Evolutionary conservation across 2,113 vertebrate genomes (phyloP).

Genomic region (Trichechus manatus): DNA sequence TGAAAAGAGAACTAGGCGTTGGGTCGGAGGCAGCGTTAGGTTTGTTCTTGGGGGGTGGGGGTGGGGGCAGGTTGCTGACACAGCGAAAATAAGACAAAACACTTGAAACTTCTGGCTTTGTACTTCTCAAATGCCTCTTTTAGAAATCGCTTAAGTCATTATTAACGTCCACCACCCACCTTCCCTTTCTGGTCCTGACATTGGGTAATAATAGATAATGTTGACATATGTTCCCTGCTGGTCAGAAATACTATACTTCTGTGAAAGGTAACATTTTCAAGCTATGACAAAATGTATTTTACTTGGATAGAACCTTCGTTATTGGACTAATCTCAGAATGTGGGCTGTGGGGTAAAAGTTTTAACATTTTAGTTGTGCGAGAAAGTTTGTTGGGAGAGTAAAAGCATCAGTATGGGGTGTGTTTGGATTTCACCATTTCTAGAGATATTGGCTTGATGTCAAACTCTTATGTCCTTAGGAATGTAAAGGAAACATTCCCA

Average conservation of each 20-base stretch:
- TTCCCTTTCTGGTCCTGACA: slow-evolving; percentile 93
- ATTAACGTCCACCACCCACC: slow-evolving; percentile 94
- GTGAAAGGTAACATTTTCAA: slow-evolving; percentile 97
- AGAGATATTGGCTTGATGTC: slow-evolving; percentile 89
- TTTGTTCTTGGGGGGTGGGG: slow-evolving; percentile 86
- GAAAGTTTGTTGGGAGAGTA: slow-evolving; percentile 92
- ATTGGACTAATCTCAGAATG: slow-evolving; percentile 94
- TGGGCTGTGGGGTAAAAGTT: slow-evolving; percentile 93
- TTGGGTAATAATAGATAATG: slow-evolving; percentile 95
- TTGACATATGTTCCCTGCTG: slow-evolving; percentile 97
- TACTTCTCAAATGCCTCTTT: slow-evolving; percentile 93
- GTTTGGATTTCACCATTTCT: slow-evolving; percentile 90
- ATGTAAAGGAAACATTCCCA: slow-evolving; percentile 91
- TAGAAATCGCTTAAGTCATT: slow-evolving; percentile 92
- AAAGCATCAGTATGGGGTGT: slow-evolving; percentile 90
- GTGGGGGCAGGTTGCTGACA: slow-evolving; percentile 92
- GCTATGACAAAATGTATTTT: slow-evolving; percentile 99
- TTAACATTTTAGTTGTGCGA: slow-evolving; percentile 91
- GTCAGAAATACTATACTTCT: slow-evolving; percentile 96
- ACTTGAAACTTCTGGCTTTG: slow-evolving; percentile 92
- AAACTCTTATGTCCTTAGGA: slow-evolving; percentile 89
- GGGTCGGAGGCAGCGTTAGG: slow-evolving; percentile 89
- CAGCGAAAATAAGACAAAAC: slow-evolving; percentile 93
- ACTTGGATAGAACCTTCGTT: slow-evolving; percentile 92
- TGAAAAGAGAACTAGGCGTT: slow-evolving; percentile 92